Base-by-base conservation (phyloP, 2,888 invertebrate species). In the Halocaridina rubra region DNA sequence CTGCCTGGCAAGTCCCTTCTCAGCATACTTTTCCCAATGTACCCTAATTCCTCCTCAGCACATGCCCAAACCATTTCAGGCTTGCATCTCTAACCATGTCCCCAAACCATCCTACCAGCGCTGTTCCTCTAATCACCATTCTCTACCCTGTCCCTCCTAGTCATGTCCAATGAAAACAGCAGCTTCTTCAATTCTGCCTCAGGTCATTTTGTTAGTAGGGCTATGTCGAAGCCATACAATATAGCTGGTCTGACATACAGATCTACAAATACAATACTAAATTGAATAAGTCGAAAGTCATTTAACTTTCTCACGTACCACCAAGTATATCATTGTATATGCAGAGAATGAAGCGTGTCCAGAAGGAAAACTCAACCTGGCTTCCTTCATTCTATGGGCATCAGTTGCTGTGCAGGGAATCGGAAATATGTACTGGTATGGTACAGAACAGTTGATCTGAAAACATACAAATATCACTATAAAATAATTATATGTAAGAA, bases 311-410 rank as follows among this genome's bases (percentile, higher is more conserved):
- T 13, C 19, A 94, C 95, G 95, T 92, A 96, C 96, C 90, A 94
- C 94, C 90, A 96, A 93, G 92, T 95, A 97, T 80, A 96, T 91
- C 96, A 96, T 96, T 59, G 95, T 94, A 90, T 88, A 90, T 22
- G 89, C 89, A 22, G 90, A 89, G 87, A 90, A 90, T 7, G 90
- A 90, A 7, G 90, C 89, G 88, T 90, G 90, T 4, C 90, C 90
- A 8, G 90, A 90, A 29, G 89, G 89, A 76, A 90, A 90, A 27
- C 90, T 90, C n/a, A 90, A 85, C 61, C 90, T 33, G 22, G 88
- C 84, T 76, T 88, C 88, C 76, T 86, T 88, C 71, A 88, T n/a
- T 59, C 85, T 74, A 72, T 76, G 67, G 8, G 53, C 53, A 39
- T 87, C 85, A 4, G 74, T 69, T n/a, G 76, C 96, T 95, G 90